These are phyloP conservation scores for Punctoribates punctum DNA, from an alignment of 2,888 invertebrate genomes.

Conservation along the genomic window DNA sequence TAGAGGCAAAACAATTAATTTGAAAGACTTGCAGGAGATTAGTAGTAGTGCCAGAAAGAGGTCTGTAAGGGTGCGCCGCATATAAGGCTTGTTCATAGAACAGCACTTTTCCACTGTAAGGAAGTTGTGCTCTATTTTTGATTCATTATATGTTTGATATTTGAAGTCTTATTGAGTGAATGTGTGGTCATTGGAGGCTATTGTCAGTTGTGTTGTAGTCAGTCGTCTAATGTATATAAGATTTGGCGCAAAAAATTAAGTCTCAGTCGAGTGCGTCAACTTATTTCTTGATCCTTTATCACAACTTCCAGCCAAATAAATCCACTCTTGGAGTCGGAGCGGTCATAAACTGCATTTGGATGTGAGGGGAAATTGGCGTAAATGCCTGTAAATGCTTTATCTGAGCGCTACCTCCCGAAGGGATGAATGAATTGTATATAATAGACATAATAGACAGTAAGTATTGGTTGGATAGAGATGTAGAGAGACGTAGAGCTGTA, in stretches of 20 bases:
- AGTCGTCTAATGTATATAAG: background rate
- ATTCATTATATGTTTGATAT: no score
- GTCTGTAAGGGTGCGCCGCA: background rate
- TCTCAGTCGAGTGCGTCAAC: constrained; percentile 18
- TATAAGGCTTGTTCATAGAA: background rate
- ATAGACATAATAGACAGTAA: constrained; percentile 25
- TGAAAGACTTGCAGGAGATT: background rate
- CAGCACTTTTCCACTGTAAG: background rate
- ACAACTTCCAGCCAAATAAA: constrained; percentile 17
- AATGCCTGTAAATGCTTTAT: constrained; percentile 26
- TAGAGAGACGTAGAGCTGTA: background rate
- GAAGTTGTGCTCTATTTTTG: background rate
- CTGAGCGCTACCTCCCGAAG: constrained; percentile 24
- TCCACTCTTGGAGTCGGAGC: background rate
- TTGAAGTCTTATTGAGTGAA: no score
- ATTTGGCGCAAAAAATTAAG: constrained; percentile 31
- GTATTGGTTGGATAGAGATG: background rate
- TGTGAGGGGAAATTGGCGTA: constrained; percentile 21
- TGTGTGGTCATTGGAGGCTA: background rate
- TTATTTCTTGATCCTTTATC: constrained; percentile 27
- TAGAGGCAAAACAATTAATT: constrained; percentile 36
- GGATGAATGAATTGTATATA: constrained; percentile 25
- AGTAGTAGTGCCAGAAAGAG: constrained; percentile 25
- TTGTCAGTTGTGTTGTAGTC: background rate
- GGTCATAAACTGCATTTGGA: background rate